These are phyloP conservation scores for Heterotis niloticus DNA, from an alignment of 2,113 vertebrate genomes.

Conservation along the genomic window DNA sequence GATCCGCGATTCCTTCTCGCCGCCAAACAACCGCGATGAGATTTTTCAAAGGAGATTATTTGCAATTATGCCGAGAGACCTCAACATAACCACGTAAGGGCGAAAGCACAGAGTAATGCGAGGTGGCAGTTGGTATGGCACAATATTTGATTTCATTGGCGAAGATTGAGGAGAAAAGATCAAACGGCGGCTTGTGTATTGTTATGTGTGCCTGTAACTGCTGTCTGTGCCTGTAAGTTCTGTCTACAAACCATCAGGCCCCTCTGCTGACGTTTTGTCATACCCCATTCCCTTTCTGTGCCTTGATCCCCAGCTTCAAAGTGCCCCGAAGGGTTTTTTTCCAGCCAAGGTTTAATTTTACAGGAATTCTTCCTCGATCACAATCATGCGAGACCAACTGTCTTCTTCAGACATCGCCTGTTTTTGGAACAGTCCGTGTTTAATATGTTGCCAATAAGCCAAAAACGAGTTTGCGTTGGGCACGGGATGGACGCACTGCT, in stretches of 20 bases:
- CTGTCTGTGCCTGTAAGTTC: conserved; percentile 57
- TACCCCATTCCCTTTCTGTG: conserved; percentile 59
- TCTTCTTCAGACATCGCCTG: conserved; percentile 54
- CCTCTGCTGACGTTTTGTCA: conserved; percentile 56
- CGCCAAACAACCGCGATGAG: conserved; percentile 49
- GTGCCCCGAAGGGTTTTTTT: conserved; percentile 44
- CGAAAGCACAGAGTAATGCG: conserved; percentile 28
- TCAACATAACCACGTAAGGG: conserved; percentile 26
- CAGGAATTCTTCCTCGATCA: conserved; percentile 57
- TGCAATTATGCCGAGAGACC: conserved; percentile 49
- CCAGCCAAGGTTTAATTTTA: conserved; percentile 56
- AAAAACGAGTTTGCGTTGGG: conserved; percentile 48
- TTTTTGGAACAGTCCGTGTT: conserved; percentile 52
- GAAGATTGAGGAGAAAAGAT: conserved; percentile 46
- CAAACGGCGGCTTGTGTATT: conserved; percentile 55
- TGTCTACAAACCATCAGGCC: conserved; percentile 55
- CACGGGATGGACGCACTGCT: conserved; percentile 42
- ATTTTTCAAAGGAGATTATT: conserved; percentile 49
- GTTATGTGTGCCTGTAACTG: conserved; percentile 57
- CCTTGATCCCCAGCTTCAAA: conserved; percentile 59
- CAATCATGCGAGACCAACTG: conserved; percentile 52
- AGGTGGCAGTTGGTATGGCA: conserved; percentile 44
- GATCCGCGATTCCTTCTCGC: conserved; percentile 55
- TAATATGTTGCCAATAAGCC: conserved; percentile 60
- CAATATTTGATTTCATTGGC: conserved; percentile 40